These are phyloP conservation scores for Catocala sponsa DNA, from an alignment of 2,888 invertebrate genomes.

Conservation along the genomic window DNA sequence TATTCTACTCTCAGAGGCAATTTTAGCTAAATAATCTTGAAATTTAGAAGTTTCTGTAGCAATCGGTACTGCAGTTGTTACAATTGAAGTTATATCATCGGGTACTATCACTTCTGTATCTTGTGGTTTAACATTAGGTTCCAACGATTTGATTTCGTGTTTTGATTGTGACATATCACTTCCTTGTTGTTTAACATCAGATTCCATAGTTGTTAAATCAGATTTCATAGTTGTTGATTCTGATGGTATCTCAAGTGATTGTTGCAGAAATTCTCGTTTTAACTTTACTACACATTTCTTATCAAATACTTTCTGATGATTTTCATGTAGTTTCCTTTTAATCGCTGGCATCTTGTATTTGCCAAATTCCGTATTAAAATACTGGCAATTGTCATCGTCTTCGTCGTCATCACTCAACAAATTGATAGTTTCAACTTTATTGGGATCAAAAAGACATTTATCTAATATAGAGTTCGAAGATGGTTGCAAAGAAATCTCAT, in stretches of 20 bases:
- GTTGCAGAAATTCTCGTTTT: slow-evolving; percentile 38
- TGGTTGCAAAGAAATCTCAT: slow-evolving; percentile 48
- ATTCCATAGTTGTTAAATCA: neutral
- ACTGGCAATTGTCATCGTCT: slow-evolving; percentile 29
- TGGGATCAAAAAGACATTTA: neutral
- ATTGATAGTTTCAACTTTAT: slow-evolving; percentile 68
- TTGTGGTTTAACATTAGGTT: neutral
- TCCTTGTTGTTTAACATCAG: neutral
- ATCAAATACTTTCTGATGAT: slow-evolving; percentile 67
- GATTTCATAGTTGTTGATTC: neutral
- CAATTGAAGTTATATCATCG: neutral
- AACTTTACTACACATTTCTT: slow-evolving; percentile 67
- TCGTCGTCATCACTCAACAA: slow-evolving; percentile 81
- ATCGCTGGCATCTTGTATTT: slow-evolving; percentile 57
- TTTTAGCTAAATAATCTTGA: neutral
- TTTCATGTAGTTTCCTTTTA: slow-evolving; percentile 50
- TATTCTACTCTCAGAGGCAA: neutral
- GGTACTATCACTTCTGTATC: neutral
- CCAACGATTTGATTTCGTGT: neutral
- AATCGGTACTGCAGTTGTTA: neutral
- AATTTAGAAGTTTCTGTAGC: neutral
- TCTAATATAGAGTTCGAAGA: slow-evolving; percentile 4
- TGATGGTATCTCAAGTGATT: slow-evolving; percentile 1
- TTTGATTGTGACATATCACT: neutral
- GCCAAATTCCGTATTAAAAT: slow-evolving; percentile 72